phyloP scores from a whole-genome alignment of 2,888 invertebrate species.

The Dolichopus griseipennis region DNA sequence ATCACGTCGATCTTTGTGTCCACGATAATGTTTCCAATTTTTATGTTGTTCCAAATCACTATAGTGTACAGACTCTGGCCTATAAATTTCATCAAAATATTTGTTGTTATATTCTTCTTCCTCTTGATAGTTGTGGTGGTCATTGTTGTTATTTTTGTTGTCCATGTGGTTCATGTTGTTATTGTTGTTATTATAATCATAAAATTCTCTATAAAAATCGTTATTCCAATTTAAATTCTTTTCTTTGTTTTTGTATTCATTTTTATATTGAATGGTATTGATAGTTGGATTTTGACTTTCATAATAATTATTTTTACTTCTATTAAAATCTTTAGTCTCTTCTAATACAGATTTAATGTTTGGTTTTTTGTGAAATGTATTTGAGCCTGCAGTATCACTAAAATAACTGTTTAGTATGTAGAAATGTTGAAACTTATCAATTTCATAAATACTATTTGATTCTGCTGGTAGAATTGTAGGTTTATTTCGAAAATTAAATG shows the following conservation, averaged over 20 bases:
- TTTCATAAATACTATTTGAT: too few species aligned
- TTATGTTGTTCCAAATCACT: slow-evolving; percentile 27
- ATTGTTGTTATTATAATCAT: neutral
- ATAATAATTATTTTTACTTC: neutral
- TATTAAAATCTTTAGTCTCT: neutral
- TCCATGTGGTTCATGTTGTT: too few species aligned
- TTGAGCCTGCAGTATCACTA: neutral
- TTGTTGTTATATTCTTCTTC: neutral
- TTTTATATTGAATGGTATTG: neutral
- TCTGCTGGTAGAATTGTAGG: too few species aligned
- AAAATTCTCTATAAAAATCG: neutral
- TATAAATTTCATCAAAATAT: slow-evolving; percentile 2
- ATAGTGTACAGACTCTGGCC: slow-evolving; percentile 22
- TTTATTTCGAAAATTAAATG: neutral
- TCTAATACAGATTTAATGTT: neutral
- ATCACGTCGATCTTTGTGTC: slow-evolving; percentile 35
- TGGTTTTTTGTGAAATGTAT: neutral
- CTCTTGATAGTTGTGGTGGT: neutral
- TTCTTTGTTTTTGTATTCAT: neutral
- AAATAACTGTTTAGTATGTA: too few species aligned
- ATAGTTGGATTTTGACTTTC: neutral
- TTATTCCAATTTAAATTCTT: neutral
- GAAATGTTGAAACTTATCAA: too few species aligned
- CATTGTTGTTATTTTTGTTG: neutral
- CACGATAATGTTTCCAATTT: slow-evolving; percentile 31